A percentile compares a stretch with the other conserved stretches of the same genome.
phyloP scores from a whole-genome alignment of 2,797 vertebrate species.

The Cercopithecus petaurista region DNA sequence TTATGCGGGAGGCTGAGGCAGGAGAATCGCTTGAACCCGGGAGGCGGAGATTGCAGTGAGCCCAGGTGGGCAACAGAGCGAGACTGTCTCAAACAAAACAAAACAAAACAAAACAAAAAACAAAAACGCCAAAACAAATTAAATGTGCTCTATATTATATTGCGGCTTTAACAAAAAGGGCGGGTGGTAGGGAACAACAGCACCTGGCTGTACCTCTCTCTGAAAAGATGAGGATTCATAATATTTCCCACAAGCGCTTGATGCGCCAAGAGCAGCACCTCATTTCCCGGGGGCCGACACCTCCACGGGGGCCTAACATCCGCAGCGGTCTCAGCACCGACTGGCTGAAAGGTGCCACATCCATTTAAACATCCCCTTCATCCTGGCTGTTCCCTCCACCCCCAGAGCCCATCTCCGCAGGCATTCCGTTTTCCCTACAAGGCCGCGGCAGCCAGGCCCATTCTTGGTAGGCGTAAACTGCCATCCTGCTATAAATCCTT shows the following conservation, averaged over 20 bases:
- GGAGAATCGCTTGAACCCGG: too few relatives aligned
- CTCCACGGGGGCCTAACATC: not conserved
- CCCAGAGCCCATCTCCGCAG: not conserved
- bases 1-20: too few relatives aligned
- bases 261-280: not conserved
- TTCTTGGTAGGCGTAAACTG: conserved; percentile 55
- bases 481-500: conserved; percentile 72
- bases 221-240: not conserved
- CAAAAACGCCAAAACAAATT: not conserved
- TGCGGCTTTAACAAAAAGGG: not conserved
- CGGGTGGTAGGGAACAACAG: not conserved
- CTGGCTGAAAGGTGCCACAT: not conserved
- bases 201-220: not conserved
- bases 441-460: not conserved
- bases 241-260: not conserved
- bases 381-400: not conserved
- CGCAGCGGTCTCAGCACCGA: not conserved
- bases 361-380: not conserved
- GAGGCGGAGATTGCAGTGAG: not conserved
- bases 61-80: not conserved
- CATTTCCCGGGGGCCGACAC: not conserved
- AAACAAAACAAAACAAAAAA: not conserved
- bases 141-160: not conserved
- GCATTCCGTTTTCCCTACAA: not conserved
- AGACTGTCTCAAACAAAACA: not conserved